phyloP scores from a whole-genome alignment of 2,113 vertebrate genomes.

The Recurvirostra avosetta region DNA sequence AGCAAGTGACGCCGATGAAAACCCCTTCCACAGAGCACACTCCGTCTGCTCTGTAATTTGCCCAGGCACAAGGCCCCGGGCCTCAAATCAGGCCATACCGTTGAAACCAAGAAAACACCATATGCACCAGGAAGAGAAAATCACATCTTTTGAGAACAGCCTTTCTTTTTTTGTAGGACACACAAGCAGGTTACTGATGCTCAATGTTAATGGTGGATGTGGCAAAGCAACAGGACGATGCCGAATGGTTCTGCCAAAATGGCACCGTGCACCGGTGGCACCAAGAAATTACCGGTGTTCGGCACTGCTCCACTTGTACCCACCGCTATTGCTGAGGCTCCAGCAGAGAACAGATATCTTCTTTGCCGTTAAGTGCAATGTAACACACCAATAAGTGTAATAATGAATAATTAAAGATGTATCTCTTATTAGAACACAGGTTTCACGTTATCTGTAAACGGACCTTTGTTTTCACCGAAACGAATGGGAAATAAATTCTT shows the following conservation, averaged over 20 bases:
- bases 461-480: not conserved
- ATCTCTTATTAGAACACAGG: slow-evolving; percentile 25
- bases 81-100: not conserved
- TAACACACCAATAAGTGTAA: slow-evolving; percentile 37
- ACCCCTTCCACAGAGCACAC: not conserved
- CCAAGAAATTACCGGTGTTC: not conserved
- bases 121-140: not conserved
- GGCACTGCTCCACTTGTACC: rapidly evolving
- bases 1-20: not conserved
- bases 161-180: not conserved
- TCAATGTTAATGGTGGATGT: rapidly evolving
- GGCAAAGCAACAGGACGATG: not conserved
- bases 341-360: not conserved
- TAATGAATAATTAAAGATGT: slow-evolving; percentile 49
- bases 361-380: slow-evolving; percentile 1
- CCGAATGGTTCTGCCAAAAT: not conserved
- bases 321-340: not conserved
- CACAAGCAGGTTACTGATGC: not conserved
- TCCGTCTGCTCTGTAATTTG: not conserved
- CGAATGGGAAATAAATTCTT: not conserved
- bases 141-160: not conserved
- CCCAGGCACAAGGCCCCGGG: not conserved
- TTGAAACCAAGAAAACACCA: not conserved
- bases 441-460: not conserved
- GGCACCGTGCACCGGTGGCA: rapidly evolving